Evolutionary conservation across 2,797 vertebrate species (phyloP).

Genomic region (Saxicola maurus): DNA sequence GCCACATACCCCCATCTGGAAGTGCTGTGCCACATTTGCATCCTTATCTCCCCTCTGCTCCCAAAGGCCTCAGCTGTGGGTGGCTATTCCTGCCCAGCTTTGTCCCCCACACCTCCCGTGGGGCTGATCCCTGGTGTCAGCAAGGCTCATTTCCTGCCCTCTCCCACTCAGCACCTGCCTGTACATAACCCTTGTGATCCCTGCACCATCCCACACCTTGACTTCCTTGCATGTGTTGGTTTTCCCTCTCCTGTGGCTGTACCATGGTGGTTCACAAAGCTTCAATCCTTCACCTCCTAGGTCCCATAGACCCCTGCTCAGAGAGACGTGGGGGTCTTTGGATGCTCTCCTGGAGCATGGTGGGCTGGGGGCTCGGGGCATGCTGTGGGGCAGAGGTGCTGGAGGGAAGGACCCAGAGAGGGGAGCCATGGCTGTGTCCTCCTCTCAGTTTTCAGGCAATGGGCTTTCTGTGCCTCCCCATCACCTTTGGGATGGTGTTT

Average conservation of each 20-base stretch:
- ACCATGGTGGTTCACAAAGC: neutral
- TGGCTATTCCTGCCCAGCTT: neutral
- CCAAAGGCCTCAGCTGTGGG: neutral
- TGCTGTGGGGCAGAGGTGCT: neutral
- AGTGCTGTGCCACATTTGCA: neutral
- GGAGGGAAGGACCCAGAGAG: neutral
- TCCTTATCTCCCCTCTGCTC: neutral
- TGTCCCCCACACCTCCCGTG: rapidly evolving
- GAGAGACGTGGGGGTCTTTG: neutral
- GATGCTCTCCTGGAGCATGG: neutral
- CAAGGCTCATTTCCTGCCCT: neutral
- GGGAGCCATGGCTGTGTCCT: neutral
- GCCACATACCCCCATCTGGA: neutral
- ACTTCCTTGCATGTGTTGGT: slow-evolving; percentile 16
- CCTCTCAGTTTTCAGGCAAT: neutral
- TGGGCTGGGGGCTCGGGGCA: rapidly evolving
- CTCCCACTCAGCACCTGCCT: neutral
- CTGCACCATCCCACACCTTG: neutral
- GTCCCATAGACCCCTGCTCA: neutral
- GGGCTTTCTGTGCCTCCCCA: neutral
- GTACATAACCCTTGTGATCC: slow-evolving; percentile 17
- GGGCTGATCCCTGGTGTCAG: rapidly evolving
- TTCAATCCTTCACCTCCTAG: neutral
- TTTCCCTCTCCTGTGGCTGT: neutral
- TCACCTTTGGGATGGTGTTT: neutral